Evolutionary conservation across 1,140 invertebrate genomes (phyloP), one percentile per base, ranked within the genome.

Genomic region (Drosophila athabasca): DNA sequence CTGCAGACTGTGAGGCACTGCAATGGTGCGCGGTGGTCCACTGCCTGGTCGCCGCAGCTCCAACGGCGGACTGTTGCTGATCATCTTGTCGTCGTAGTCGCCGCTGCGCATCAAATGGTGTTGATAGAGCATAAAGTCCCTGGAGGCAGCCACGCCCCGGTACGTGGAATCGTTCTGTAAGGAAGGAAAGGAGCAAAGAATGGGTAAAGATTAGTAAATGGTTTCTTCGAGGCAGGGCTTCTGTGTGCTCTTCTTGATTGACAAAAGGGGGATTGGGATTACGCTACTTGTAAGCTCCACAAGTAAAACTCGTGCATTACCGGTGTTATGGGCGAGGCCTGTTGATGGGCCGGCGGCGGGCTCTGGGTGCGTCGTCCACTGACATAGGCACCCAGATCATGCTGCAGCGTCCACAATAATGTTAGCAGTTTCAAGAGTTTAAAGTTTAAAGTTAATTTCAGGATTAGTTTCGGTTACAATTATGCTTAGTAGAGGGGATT

Each of bases 261-360:
- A 49, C 24, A 3, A 26, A 3, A 26, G 17, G 35, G 39, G 29
- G 48, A 22, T 79, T 85, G 81, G 73, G 66, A 39, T 87, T 87
- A 87, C 82, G 79, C 82, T 87, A 87, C 82, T 78, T 87, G 62
- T 72, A 87, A 67, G 62, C 65, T 82, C 83, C 83, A 60, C 75
- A 87, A 61, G 82, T 79, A 88, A 88, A 88, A 82, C 79, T 82
- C 83, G 79, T 83, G 73, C 64, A 89, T 94, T 94, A 96, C 95
- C 95, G 95, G 95, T 92, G 95, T 94, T 92, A 95, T 93, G 76
- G 95, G 95, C 91, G 95, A 95, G 92, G 94, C 94, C 92, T 96
- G 95, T 93, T 85, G 82, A 92, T 96, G 95, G 73, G 96, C 96
- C 79, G 95, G 95, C 85, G 95, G 95, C 77, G 95, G 95, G 92